Percentiles rank a stretch among this genome's conserved stretches.
Conservation (phyloP, 2,888 invertebrate species). For the Rhagonycha lutea region DNA sequence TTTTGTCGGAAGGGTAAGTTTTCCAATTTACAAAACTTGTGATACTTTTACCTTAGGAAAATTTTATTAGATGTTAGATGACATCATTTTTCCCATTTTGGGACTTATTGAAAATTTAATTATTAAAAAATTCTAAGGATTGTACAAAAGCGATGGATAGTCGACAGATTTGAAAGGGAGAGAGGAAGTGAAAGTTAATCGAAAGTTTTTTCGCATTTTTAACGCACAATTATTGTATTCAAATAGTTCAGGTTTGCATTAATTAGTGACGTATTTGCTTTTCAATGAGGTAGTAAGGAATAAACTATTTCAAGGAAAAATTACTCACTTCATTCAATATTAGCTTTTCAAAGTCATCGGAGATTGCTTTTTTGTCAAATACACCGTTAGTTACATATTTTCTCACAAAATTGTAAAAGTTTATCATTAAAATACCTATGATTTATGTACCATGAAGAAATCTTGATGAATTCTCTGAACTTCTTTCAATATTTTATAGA, state of each 20-base stretch:
- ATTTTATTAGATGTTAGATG: neutral
- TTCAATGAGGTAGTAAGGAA: neutral
- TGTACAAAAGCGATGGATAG: neutral
- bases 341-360: neutral
- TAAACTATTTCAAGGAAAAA: neutral
- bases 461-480: too few relatives aligned
- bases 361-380: neutral
- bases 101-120: conserved; percentile 13
- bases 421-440: too few relatives aligned
- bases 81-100: conserved; percentile 11
- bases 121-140: neutral
- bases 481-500: too few relatives aligned
- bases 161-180: neutral
- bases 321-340: neutral
- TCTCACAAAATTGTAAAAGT: too few relatives aligned
- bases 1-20: conserved; percentile 13
- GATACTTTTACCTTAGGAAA: neutral
- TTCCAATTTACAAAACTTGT: neutral
- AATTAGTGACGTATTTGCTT: neutral
- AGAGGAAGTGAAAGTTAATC: neutral
- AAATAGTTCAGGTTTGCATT: neutral
- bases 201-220: neutral
- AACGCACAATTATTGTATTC: neutral
- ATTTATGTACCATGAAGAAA: too few relatives aligned
- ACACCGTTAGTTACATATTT: neutral